These are phyloP conservation scores for Helogale parvula DNA, from an alignment of 2,113 vertebrate genomes.

Conservation along the genomic window DNA sequence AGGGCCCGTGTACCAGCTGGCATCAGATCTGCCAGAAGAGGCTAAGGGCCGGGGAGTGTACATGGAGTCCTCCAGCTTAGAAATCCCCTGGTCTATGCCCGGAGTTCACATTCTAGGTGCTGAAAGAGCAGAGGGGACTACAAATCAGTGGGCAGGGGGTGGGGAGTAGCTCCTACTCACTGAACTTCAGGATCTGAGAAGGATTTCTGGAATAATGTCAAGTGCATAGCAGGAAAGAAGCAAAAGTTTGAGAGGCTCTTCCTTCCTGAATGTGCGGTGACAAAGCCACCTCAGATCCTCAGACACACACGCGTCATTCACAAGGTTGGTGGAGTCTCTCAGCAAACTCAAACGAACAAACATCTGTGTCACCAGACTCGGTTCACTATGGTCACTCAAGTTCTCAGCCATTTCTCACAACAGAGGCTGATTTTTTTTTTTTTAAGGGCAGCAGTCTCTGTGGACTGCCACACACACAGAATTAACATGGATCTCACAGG, in stretches of 20 bases:
- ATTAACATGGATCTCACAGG: background rate
- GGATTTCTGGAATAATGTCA: background rate
- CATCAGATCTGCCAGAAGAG: background rate
- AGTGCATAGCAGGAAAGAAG: background rate
- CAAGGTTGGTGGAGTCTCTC: background rate
- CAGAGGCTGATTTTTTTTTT: background rate
- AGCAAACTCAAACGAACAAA: background rate
- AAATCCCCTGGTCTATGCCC: background rate
- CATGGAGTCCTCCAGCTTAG: background rate
- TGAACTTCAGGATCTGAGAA: background rate
- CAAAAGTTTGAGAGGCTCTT: background rate
- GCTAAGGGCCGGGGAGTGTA: accelerated
- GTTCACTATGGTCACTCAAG: background rate
- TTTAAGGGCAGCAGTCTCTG: background rate
- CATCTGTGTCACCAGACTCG: accelerated
- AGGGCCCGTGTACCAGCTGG: too few species aligned
- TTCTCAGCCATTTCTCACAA: background rate
- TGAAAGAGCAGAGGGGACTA: background rate
- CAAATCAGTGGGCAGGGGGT: too few species aligned
- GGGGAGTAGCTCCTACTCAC: background rate
- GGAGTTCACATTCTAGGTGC: background rate
- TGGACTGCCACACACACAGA: background rate
- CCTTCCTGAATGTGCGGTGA: background rate
- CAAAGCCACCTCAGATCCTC: background rate
- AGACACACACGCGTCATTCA: background rate